These are phyloP conservation scores for Chaetophractus vellerosus DNA, from an alignment of 2,797 vertebrate genomes.

Conservation along the genomic window DNA sequence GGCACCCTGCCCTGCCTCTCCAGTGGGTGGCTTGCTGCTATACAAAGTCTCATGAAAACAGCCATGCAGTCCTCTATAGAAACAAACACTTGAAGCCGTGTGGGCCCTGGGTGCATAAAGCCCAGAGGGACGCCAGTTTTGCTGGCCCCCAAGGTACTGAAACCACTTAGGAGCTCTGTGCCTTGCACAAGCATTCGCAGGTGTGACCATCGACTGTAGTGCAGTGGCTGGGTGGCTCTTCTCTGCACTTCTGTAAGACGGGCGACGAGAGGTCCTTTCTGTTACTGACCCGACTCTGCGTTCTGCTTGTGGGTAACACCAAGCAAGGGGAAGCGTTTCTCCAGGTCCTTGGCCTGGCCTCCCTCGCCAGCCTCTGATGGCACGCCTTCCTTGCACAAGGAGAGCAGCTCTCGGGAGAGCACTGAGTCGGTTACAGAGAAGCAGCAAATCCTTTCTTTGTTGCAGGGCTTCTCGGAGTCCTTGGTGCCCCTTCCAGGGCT, in stretches of 20 bases:
- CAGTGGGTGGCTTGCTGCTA: neutral
- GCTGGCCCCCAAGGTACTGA: rapidly evolving
- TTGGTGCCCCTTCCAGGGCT: neutral
- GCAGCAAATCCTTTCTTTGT: neutral
- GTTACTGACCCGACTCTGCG: neutral
- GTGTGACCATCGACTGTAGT: rapidly evolving
- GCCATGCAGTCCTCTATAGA: neutral
- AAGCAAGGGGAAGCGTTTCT: neutral
- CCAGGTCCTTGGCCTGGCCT: too few relatives aligned
- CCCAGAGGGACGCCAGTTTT: rapidly evolving
- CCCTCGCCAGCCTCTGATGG: neutral
- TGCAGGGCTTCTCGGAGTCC: neutral
- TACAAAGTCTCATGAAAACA: neutral
- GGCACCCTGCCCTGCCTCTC: rapidly evolving
- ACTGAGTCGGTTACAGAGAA: neutral
- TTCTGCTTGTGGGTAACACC: neutral
- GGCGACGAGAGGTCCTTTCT: rapidly evolving
- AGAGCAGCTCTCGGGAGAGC: rapidly evolving
- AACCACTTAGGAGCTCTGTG: neutral
- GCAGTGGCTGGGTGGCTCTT: rapidly evolving
- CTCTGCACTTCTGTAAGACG: rapidly evolving
- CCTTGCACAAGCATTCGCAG: neutral
- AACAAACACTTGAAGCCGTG: rapidly evolving
- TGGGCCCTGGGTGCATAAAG: neutral
- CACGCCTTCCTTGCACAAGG: rapidly evolving